Percentiles rank a stretch among this genome's conserved stretches.
Conservation (phyloP, 2,888 invertebrate species). For the Parapristionchus giblindavisi region DNA sequence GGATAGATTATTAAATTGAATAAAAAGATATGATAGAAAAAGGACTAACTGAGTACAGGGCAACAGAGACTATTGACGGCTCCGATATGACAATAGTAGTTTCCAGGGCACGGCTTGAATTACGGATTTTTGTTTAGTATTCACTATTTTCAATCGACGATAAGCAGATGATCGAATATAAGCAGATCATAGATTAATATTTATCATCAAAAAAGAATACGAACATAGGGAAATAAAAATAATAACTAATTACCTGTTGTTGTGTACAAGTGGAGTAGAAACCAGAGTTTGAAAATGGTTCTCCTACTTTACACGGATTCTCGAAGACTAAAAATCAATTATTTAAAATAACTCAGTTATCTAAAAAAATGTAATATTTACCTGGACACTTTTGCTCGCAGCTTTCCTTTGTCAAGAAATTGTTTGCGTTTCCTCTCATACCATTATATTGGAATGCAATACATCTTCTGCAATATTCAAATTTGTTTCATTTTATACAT, state of each 20-base stretch:
- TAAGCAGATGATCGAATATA: too few species aligned
- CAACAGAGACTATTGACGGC: constrained; percentile 60
- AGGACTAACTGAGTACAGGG: constrained; percentile 54
- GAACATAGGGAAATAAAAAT: too few species aligned
- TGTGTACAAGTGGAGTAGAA: constrained; percentile 52
- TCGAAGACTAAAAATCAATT: constrained; percentile 50
- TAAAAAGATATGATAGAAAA: too few species aligned
- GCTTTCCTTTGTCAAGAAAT: constrained; percentile 55
- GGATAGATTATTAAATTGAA: too few species aligned
- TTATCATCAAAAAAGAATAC: too few species aligned
- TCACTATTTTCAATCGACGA: too few species aligned
- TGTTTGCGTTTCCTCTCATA: constrained; percentile 61
- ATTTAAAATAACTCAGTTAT: background rate
- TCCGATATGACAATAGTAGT: constrained; percentile 66
- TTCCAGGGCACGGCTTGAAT: constrained; percentile 55
- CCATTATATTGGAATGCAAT: constrained; percentile 59
- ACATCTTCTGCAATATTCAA: constrained; percentile 40
- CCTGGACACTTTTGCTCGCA: constrained; percentile 59
- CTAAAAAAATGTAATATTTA: constrained; percentile 14
- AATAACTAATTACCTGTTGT: constrained; percentile 39
- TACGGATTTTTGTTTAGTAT: too few species aligned
- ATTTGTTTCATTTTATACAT: background rate
- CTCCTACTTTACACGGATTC: constrained; percentile 63
- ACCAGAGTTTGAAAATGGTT: constrained; percentile 48
- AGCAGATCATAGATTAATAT: too few species aligned